Base-by-base conservation (phyloP, 1,140 invertebrate species). In the Ectropis grisescens region DNA sequence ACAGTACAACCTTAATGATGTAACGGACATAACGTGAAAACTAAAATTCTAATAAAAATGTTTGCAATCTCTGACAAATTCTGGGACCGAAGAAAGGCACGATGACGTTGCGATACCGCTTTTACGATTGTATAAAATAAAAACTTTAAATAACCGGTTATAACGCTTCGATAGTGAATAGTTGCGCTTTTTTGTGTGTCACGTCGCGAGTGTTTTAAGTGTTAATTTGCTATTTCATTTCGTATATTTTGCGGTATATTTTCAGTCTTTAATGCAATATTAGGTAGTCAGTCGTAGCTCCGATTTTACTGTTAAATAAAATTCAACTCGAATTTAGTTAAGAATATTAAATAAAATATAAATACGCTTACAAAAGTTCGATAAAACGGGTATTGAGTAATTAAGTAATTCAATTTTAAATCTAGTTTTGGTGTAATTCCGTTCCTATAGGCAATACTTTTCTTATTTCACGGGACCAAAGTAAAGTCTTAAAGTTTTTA, bases 21-120 rank as follows among this genome's bases (percentile, higher is more conserved):
- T 19, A 8, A 19, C n/a, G 16, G 16, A 19, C 16, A 19, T 4
- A 8, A 19, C 16, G 16, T 19, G 3, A 19, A 19, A 4, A 3
- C 3, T 8, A n/a, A n/a, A 19, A 19, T 4, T 19, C 3, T 19
- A 19, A 19, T 19, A 19, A 19, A n/a, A 19, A 19, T 19, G 16
- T 19, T 19, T 19, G 3, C 16, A 3, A 19, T 19, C 16, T 19
- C 16, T 19, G 16, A 19, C 16, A 19, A 19, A 1, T 66, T 74
- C 49, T 71, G 67, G 60, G 74, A 79, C 53, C 54, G 69, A 23
- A 64, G 74, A 60, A 75, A 71, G 69, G 24, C 55, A 43, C 70
- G 69, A 76, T 76, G 74, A 79, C 69, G 49, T 38, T 50, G 29
- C 44, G 33, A 37, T 42, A 58, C 13, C 50, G 47, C 28, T 55